phyloP scores from a whole-genome alignment of 92 coral and sea anemone species.

The Palythoa caribaeorum region DNA sequence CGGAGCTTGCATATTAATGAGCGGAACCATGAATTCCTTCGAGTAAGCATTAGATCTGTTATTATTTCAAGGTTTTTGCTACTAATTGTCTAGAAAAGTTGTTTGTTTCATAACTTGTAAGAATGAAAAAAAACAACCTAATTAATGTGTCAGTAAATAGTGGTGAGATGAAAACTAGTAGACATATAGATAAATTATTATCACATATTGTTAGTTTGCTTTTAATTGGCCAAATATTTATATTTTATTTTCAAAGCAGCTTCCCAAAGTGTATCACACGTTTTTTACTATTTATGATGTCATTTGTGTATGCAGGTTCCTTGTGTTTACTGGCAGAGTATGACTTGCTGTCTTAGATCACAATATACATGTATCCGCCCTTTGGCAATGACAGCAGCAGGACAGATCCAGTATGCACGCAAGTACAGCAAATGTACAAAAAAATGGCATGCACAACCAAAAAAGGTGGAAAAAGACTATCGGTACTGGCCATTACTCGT shows the following conservation, averaged over 20 bases:
- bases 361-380: conserved; percentile 35
- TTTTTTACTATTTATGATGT: conserved; percentile 2
- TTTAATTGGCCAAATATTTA: background rate
- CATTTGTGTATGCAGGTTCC: conserved; percentile 29
- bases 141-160: conserved; percentile 22
- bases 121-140: background rate
- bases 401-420: background rate
- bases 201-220: background rate
- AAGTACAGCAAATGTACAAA: conserved; percentile 55
- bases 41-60: conserved; percentile 5
- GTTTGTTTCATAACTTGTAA: background rate
- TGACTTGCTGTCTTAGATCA: conserved; percentile 22
- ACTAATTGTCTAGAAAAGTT: conserved; percentile 26
- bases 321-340: conserved; percentile 19
- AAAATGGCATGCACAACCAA: conserved; percentile 57
- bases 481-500: conserved; percentile 57
- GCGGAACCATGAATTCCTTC: no score
- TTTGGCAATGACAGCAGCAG: conserved; percentile 16
- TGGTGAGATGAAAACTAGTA: conserved; percentile 8
- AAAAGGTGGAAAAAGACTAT: conserved; percentile 46
- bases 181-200: background rate
- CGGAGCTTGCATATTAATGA: no score
- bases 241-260: background rate
- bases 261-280: background rate
- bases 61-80: background rate